Evolutionary conservation across 2,797 vertebrate genomes (phyloP), one percentile per base, ranked within the genome.

Genomic region (Trachurus trachurus): DNA sequence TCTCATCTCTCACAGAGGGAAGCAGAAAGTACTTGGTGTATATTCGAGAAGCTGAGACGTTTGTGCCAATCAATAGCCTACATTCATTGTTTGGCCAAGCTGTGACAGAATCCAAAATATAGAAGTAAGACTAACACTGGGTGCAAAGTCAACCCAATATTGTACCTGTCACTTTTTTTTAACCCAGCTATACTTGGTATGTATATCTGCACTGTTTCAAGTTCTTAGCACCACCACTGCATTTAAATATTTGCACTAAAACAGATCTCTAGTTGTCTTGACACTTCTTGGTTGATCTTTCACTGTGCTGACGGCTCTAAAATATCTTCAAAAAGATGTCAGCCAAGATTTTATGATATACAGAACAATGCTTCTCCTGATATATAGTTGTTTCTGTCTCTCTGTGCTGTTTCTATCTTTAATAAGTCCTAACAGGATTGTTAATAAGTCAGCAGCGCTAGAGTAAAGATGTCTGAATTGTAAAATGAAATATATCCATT

Each of bases 401-500:
- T 71, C 21, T 11, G 0, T 8, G 22, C 31, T n/a, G 0, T 34
- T 57, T 49, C 16, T 52, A 2, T 72, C 44, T 9, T 8, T 31
- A 50, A 66, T 15, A 6, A 2, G 39, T 61, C 40, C 50, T 4
- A 39, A 65, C 68, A 42, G 45, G 10, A 60, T 44, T 37, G 54
- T 45, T 40, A 45, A 54, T 40, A 6, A 15, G 1, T 15, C 21
- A 11, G 10, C 34, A 29, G 21, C 16, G 29, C 67, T n/a, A 53
- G 61, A 17, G 12, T 49, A 61, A n/a, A 0, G 19, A 26, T 40
- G 58, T 56, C 22, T 60, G 8, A 60, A 54, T 47, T 57, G 16
- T 52, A 22, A 56, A 34, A 77, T 75, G 57, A 53, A 76, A 78
- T 29, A 78, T 29, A 47, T 66, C 9, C 21, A 44, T 62, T 45